Evolutionary conservation across 2,797 vertebrate genomes (phyloP).

Genomic region (Myiotriccus ornatus): DNA sequence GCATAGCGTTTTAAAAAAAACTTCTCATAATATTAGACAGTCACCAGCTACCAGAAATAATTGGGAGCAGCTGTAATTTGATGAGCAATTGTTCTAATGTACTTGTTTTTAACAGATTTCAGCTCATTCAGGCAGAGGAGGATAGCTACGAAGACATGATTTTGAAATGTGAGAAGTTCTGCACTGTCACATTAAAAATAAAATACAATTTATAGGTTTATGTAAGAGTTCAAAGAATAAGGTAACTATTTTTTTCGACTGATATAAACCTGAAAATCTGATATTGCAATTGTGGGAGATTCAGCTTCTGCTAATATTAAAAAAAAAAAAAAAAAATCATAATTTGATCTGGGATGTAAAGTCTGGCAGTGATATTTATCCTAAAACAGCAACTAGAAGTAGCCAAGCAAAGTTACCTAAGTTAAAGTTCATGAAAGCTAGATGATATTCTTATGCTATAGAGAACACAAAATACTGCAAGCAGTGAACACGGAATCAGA

Average conservation of each 20-base stretch:
- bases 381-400: background rate
- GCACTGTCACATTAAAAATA: background rate
- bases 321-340: background rate
- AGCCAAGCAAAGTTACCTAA: background rate
- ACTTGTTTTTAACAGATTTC: background rate
- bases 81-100: background rate
- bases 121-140: background rate
- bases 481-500: background rate
- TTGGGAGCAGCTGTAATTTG: background rate
- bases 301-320: background rate
- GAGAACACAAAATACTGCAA: background rate
- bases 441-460: background rate
- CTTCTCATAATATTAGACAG: background rate
- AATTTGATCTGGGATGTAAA: background rate
- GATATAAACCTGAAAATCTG: background rate
- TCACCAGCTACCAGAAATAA: background rate
- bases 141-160: background rate
- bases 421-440: background rate
- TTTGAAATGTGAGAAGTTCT: background rate
- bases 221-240: background rate
- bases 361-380: background rate
- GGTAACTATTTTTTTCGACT: background rate
- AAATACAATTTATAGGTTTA: background rate
- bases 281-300: background rate
- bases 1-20: background rate